Evolutionary conservation across 2,113 vertebrate genomes (phyloP).

Genomic region (Apodemus speciosus): DNA sequence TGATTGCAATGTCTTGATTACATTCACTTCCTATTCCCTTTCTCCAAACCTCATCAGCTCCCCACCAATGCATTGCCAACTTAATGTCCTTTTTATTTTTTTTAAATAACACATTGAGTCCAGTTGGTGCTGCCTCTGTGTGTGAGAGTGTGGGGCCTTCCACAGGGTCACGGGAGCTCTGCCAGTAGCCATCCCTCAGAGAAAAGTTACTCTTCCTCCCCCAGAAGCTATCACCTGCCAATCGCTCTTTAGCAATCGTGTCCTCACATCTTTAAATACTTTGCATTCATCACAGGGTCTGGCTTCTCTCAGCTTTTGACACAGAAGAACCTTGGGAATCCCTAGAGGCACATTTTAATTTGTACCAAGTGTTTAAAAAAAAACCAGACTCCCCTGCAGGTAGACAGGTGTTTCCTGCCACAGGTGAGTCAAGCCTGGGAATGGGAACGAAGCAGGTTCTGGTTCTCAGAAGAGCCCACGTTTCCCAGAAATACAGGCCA

Average conservation of each 20-base stretch:
- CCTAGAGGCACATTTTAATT: conserved; percentile 68
- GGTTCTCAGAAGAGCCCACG: conserved; percentile 74
- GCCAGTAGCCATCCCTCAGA: neutral
- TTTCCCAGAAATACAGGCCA: neutral
- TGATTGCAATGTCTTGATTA: too few relatives aligned
- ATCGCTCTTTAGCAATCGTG: too few relatives aligned
- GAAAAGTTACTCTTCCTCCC: neutral
- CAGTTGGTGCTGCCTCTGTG: neutral
- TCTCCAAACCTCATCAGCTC: neutral
- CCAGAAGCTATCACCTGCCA: neutral
- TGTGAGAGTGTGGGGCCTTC: fast-evolving
- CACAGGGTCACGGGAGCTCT: too few relatives aligned
- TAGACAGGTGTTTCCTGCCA: conserved; percentile 81
- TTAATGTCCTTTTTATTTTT: neutral
- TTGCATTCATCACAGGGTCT: neutral
- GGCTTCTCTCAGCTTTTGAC: conserved; percentile 42
- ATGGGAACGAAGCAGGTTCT: conserved; percentile 62
- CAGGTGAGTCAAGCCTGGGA: conserved; percentile 72
- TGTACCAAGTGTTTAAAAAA: conserved; percentile 65
- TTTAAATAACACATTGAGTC: neutral
- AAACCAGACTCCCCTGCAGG: conserved; percentile 79
- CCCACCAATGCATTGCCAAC: too few relatives aligned
- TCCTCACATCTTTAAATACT: neutral
- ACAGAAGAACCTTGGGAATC: conserved; percentile 51
- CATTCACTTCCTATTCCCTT: too few relatives aligned